A percentile compares a stretch with the other conserved stretches of the same genome.
These are phyloP conservation scores for human DNA, from an alignment of 2,113 vertebrate species.

Conservation along the genomic window GRCh38 chr7:129654501-129655000, in stretches of 20 bases:
- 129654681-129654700: neutral
- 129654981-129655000: neutral
- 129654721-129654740: neutral
- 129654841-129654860: neutral
- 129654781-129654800: neutral
- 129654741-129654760: neutral
- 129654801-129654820: neutral
- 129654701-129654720: neutral
- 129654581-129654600: neutral
- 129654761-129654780: neutral
- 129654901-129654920: neutral
- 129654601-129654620: neutral
- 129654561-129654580: neutral
- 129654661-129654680: neutral
- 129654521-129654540: neutral
- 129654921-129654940: neutral
- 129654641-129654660: neutral
- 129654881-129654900: neutral
- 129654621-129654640: conserved; percentile 13
- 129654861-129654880: neutral
- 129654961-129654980: neutral
- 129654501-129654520: neutral
- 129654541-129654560: neutral
- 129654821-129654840: neutral
- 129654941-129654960: neutral